phyloP scores from a whole-genome alignment of 2,888 invertebrate species.

The Lepeophtheirus nordmannii region DNA sequence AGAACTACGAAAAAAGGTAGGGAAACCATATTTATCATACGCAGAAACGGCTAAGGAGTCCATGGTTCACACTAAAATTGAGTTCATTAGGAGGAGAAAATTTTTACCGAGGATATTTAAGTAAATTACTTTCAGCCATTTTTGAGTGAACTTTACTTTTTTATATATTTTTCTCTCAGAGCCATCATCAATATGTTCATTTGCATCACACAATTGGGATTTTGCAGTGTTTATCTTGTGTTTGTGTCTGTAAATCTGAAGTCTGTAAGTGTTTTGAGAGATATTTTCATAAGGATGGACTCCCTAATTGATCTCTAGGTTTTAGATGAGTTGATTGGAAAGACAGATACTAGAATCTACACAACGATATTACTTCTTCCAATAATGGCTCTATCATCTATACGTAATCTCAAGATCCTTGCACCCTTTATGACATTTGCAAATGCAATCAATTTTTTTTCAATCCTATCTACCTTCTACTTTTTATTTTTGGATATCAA shows the following conservation, averaged over 20 bases:
- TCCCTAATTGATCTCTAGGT: background rate
- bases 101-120: background rate
- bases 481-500: background rate
- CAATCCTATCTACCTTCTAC: background rate
- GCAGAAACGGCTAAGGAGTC: background rate
- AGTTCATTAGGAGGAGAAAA: background rate
- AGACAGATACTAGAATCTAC: background rate
- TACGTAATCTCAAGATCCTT: background rate
- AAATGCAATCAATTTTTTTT: background rate
- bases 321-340: background rate
- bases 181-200: background rate
- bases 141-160: no score
- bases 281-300: background rate
- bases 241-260: background rate
- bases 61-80: background rate
- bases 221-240: background rate
- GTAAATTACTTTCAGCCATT: background rate
- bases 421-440: background rate
- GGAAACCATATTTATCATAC: background rate
- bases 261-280: background rate
- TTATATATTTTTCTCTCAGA: background rate
- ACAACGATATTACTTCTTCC: background rate
- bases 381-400: background rate
- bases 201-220: constrained; percentile 2
- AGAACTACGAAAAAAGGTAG: background rate